These are phyloP conservation scores for Creontiades dilutus DNA, from an alignment of 2,888 invertebrate genomes.

Conservation along the genomic window DNA sequence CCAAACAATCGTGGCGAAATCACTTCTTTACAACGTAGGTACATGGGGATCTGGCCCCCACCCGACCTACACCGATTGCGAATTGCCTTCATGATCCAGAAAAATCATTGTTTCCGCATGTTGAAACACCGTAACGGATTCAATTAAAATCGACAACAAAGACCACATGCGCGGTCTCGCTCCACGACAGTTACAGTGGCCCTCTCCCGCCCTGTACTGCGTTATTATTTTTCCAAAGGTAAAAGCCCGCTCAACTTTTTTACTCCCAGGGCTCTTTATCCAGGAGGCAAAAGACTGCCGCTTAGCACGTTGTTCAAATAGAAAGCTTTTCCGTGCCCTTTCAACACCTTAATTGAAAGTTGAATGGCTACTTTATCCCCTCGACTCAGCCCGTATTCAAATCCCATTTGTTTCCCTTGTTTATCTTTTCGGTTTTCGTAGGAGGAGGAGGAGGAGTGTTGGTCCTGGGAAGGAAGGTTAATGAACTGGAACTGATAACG, in stretches of 20 bases:
- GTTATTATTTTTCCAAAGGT: not conserved
- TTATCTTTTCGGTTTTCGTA: not conserved
- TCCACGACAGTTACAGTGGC: conserved; percentile 3
- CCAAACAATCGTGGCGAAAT: no score
- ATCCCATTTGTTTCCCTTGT: conserved; percentile 42
- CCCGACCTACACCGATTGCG: no score
- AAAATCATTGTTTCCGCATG: not conserved
- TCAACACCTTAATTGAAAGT: conserved; percentile 30
- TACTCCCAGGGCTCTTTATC: not conserved
- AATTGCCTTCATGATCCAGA: not conserved
- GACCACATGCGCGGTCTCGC: conserved; percentile 6
- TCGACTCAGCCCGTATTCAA: not conserved
- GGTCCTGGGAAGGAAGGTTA: not conserved
- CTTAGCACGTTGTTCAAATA: conserved; percentile 35
- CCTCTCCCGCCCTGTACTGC: not conserved
- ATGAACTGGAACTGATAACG: conserved; percentile 17
- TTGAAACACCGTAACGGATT: conserved; percentile 1
- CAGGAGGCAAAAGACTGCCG: conserved; percentile 4
- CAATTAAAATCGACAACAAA: conserved; percentile 16
- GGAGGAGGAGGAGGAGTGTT: no score
- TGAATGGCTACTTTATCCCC: conserved; percentile 22
- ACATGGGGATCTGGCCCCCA: no score
- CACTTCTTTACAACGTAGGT: no score
- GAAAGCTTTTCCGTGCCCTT: conserved; percentile 33
- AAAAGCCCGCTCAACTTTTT: not conserved